Conservation (phyloP, 2,888 invertebrate genomes). For the Agrochola macilenta region DNA sequence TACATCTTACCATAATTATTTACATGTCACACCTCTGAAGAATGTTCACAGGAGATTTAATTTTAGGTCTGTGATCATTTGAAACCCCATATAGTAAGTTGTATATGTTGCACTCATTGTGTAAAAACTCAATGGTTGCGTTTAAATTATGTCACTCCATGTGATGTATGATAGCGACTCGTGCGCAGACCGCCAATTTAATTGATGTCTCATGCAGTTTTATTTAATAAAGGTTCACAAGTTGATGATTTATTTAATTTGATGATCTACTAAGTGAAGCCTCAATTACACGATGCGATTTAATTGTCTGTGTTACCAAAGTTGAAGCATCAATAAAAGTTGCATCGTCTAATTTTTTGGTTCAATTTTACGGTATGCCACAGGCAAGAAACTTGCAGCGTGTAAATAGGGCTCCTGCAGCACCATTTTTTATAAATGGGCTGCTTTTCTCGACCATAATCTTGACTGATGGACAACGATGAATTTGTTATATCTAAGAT, state of each 20-base stretch:
- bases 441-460: background rate
- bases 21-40: background rate
- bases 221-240: background rate
- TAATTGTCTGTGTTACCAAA: background rate
- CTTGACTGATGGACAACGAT: background rate
- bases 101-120: conserved; percentile 2
- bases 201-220: conserved; percentile 40
- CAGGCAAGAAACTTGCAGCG: background rate
- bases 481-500: background rate
- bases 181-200: conserved; percentile 45
- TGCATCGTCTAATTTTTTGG: background rate
- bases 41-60: background rate
- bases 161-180: conserved; percentile 42
- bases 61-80: background rate
- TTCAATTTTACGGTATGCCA: background rate
- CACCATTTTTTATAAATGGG: too few species aligned
- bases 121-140: conserved; percentile 39
- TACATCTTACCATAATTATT: background rate
- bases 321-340: background rate
- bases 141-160: conserved; percentile 57
- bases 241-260: background rate
- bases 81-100: background rate
- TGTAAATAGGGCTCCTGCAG: background rate
- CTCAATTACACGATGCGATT: background rate
- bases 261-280: background rate